Conservation (phyloP, 2,888 invertebrate genomes). For the Nemotelus nigrinus region DNA sequence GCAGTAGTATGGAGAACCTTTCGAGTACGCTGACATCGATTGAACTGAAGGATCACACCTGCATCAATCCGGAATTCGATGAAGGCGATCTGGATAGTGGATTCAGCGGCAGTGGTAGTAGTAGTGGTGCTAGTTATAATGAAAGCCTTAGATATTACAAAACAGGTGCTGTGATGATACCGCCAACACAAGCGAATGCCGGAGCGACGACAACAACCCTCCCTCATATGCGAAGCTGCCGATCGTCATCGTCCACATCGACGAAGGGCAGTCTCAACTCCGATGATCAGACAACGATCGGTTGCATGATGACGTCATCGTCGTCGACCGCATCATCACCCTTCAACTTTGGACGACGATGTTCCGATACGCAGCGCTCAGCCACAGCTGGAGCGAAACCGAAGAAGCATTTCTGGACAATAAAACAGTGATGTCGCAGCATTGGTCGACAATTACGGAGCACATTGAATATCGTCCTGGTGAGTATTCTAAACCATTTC, state of each 20-base stretch:
- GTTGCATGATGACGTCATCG: constrained; percentile 56
- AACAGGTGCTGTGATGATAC: constrained; percentile 58
- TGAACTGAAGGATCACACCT: constrained; percentile 64
- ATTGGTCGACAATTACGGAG: constrained; percentile 60
- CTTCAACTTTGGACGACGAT: constrained; percentile 60
- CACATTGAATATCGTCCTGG: constrained; percentile 63
- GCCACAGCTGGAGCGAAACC: constrained; percentile 61
- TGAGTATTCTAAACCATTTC: constrained; percentile 54
- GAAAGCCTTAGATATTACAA: constrained; percentile 72
- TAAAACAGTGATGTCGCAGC: constrained; percentile 65
- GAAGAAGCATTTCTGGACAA: constrained; percentile 64
- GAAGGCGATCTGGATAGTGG: constrained; percentile 79
- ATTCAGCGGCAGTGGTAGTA: constrained; percentile 73
- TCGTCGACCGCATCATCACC: constrained; percentile 56
- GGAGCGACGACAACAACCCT: constrained; percentile 55
- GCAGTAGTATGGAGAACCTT: constrained; percentile 59
- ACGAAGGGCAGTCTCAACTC: constrained; percentile 65
- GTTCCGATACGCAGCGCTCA: constrained; percentile 62
- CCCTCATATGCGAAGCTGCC: constrained; percentile 63
- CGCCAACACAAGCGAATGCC: constrained; percentile 53
- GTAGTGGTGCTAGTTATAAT: constrained; percentile 84
- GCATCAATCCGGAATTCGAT: constrained; percentile 64
- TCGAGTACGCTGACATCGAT: constrained; percentile 63
- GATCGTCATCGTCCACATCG: constrained; percentile 63
- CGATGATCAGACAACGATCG: constrained; percentile 62